Evolutionary conservation across 2,113 vertebrate genomes (phyloP), one percentile per base, ranked within the genome.

Genomic region (Sylvicapra grimmia): DNA sequence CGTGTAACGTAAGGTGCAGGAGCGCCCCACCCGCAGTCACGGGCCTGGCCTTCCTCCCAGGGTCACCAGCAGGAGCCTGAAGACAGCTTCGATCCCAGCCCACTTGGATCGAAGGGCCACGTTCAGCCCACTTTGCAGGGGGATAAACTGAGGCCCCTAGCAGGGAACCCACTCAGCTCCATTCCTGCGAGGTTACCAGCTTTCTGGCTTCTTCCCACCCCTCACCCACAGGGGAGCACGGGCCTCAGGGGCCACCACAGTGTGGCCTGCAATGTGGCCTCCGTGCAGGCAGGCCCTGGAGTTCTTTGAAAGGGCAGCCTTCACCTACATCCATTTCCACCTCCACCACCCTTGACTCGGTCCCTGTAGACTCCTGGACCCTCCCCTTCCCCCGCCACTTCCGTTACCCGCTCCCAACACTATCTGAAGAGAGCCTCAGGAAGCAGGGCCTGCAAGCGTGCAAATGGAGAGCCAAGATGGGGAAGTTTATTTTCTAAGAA

Each of bases 401-500:
- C 89, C 10, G 56, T 7, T 7, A 31, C 6, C 25, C 21, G 4
- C 4, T 15, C 58, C 36, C 10, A 0, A 8, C 77, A 11, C 27
- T 2, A n/a, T 68, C 94, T 47, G n/a, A 96, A 92, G 87, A 90
- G 96, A 94, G 86, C 79, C 84, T 49, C 98, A 96, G 98, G 98
- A 98, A 97, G 63, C 82, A 33, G 49, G 94, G 56, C 96, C 75
- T 58, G 97, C 63, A 23, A 97, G 86, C 83, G 75, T 90, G 53
- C 94, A 93, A 79, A 86, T 49, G 11, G 9, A 63, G 40, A 96
- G 51, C 89, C 40, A 94, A 97, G 97, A 97, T 0, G 56, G 94
- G 97, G 97, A 96, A 93, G 95, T 98, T 98, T 98, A 97, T 97
- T 96, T 97, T 97, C 92, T 44, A 95, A 97, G 96, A 97, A 93